These are phyloP conservation scores for Athetis lepigone DNA, from an alignment of 2,888 invertebrate genomes.

Conservation along the genomic window DNA sequence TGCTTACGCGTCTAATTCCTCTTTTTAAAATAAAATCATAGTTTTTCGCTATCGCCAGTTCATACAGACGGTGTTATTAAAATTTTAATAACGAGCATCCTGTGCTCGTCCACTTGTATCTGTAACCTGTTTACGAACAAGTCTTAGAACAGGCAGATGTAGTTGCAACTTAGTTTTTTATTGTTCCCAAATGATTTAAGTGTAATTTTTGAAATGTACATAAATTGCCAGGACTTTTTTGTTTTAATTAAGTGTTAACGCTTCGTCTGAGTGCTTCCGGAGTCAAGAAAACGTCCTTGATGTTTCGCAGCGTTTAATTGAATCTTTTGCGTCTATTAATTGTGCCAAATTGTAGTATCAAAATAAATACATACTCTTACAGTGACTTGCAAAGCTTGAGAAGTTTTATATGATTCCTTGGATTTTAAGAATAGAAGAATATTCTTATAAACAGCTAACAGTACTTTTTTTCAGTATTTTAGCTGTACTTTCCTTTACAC, in stretches of 20 bases:
- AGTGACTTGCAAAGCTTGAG: not conserved
- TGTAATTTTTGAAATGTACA: constrained; percentile 40
- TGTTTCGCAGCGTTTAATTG: constrained; percentile 27
- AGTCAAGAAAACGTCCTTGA: constrained; percentile 58
- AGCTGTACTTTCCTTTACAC: not conserved
- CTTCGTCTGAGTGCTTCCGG: constrained; percentile 56
- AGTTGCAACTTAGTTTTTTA: constrained; percentile 57
- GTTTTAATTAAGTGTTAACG: constrained; percentile 47
- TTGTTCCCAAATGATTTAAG: constrained; percentile 57
- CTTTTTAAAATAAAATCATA: constrained; percentile 58
- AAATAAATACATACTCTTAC: constrained; percentile 12
- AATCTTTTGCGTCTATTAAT: constrained; percentile 35
- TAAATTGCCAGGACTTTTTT: constrained; percentile 50
- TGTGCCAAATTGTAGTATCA: constrained; percentile 31
- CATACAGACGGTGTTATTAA: constrained; percentile 71
- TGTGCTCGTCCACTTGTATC: constrained; percentile 62
- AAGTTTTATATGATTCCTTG: not conserved
- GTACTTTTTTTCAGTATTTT: not conserved
- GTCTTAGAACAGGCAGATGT: constrained; percentile 71
- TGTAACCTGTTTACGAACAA: constrained; percentile 77
- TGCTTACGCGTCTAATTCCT: constrained; percentile 47
- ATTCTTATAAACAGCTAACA: not conserved
- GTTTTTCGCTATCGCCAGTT: constrained; percentile 60
- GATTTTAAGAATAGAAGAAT: no score
- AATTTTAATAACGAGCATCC: constrained; percentile 79